Percentiles rank a stretch among this genome's conserved stretches.
Evolutionary conservation across 2,113 vertebrate genomes (phyloP).

Genomic region (Hippopotamus amphibius): DNA sequence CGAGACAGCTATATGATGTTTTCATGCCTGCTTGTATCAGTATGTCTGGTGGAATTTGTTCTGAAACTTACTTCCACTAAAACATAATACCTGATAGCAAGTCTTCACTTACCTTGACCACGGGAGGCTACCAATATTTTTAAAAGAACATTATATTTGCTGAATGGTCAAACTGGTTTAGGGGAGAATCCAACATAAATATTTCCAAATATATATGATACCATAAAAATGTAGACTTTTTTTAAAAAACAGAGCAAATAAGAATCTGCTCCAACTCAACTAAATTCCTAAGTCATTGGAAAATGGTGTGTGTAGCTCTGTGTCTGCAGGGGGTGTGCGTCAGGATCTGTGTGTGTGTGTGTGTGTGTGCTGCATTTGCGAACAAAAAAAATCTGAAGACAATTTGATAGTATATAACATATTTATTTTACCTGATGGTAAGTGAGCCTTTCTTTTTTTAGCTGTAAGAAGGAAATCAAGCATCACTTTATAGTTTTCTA

Average conservation of each 20-base stretch:
- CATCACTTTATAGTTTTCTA: slow-evolving; percentile 73
- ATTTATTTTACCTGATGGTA: slow-evolving; percentile 70
- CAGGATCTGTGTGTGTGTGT: not conserved
- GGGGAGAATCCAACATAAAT: not conserved
- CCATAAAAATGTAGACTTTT: not conserved
- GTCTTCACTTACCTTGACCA: not conserved
- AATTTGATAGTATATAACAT: not conserved
- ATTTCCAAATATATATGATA: not conserved
- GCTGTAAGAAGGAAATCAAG: slow-evolving; percentile 62
- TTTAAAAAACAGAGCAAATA: not conserved
- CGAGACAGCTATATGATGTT: not conserved
- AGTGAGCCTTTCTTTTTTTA: slow-evolving; percentile 62
- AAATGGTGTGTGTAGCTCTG: not conserved
- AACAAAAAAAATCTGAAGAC: slow-evolving; percentile 22
- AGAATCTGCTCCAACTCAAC: not conserved
- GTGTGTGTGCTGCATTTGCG: not conserved
- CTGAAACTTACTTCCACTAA: not conserved
- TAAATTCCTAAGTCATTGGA: not conserved
- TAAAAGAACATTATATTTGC: not conserved
- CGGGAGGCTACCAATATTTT: not conserved
- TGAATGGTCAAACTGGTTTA: not conserved
- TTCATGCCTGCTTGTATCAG: not conserved
- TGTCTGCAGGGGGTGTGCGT: not conserved
- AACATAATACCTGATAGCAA: not conserved
- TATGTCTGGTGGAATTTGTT: not conserved